These are phyloP conservation scores for Palaemon carinicauda DNA, from an alignment of 1,140 invertebrate species.

Conservation along the genomic window DNA sequence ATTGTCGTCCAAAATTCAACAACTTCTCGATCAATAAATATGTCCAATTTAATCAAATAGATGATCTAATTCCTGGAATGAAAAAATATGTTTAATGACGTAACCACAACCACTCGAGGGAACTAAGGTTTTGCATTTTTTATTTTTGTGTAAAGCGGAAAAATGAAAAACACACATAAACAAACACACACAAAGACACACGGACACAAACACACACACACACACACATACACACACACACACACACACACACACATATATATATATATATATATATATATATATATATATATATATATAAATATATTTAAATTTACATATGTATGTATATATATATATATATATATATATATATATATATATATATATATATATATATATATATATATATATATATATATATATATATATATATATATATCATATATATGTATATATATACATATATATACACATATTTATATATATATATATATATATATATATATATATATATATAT, in stretches of 20 bases:
- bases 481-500: background rate
- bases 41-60: too few species aligned
- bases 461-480: background rate
- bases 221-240: too few species aligned
- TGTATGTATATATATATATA: background rate
- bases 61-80: too few species aligned
- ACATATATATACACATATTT: background rate
- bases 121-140: too few species aligned
- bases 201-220: too few species aligned
- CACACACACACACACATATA: background rate
- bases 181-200: background rate
- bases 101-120: too few species aligned
- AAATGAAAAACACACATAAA: too few species aligned
- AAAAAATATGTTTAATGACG: too few species aligned
- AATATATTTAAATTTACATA: background rate
- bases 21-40: too few species aligned
- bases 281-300: background rate
- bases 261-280: background rate
- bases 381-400: background rate
- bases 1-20: too few species aligned
- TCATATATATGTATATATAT: background rate
- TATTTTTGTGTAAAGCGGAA: too few species aligned
- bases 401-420: background rate
- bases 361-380: background rate
- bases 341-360: background rate